Percentiles rank a stretch among this genome's conserved stretches.
Conservation (phyloP, 1,140 invertebrate genomes). For the Philotrypesis tridentata region DNA sequence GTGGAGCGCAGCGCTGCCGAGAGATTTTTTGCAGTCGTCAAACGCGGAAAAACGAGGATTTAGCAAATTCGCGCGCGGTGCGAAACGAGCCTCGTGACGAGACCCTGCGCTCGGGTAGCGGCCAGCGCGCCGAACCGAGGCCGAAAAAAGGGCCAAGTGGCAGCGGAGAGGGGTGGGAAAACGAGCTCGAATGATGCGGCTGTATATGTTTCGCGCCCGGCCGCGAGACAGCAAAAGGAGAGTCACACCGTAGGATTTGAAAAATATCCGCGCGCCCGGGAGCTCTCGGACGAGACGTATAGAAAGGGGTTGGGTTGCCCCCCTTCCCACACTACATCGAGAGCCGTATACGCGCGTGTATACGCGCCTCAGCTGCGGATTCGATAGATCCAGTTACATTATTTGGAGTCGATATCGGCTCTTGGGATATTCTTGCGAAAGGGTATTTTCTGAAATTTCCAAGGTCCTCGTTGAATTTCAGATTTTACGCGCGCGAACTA, state of each 20-base stretch:
- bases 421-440: neutral
- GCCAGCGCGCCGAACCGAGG: neutral
- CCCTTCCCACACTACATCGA: too few relatives aligned
- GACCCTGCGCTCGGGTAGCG: neutral
- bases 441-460: neutral
- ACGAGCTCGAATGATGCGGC: neutral
- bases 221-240: neutral
- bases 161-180: neutral
- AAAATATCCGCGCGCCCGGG: neutral
- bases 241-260: neutral
- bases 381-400: neutral
- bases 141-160: neutral
- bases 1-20: neutral
- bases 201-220: neutral
- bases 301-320: too few relatives aligned
- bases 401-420: neutral
- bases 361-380: neutral
- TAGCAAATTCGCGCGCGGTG: slow-evolving; percentile 10
- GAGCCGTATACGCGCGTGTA: neutral
- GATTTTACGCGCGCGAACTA: neutral
- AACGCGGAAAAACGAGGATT: slow-evolving; percentile 24
- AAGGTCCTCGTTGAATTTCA: neutral
- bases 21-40: slow-evolving; percentile 21
- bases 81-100: neutral
- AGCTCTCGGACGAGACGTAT: too few relatives aligned